Evolutionary conservation across 2,113 vertebrate species (phyloP).

Genomic region (Puffinus mauretanicus): DNA sequence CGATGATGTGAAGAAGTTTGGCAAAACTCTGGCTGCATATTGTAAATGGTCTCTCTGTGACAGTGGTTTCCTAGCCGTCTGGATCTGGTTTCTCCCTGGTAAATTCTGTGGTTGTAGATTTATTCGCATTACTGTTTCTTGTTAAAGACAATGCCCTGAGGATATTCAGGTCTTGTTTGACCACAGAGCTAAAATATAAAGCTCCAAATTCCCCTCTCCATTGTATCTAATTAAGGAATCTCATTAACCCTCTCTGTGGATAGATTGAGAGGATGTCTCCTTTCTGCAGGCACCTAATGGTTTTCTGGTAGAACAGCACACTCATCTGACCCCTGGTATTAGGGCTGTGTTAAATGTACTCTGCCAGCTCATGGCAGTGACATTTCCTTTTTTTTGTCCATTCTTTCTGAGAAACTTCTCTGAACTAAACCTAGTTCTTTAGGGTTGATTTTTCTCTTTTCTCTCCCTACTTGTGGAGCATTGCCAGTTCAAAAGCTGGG

Average conservation of each 20-base stretch:
- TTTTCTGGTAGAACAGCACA: slow-evolving; percentile 20
- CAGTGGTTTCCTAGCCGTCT: not conserved
- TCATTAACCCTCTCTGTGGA: slow-evolving; percentile 42
- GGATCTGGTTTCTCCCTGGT: not conserved
- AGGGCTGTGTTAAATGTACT: not conserved
- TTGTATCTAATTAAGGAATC: slow-evolving; percentile 40
- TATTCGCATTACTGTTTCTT: not conserved
- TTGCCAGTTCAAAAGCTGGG: not conserved
- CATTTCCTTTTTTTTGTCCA: not conserved
- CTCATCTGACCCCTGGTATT: not conserved
- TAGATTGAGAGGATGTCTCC: not conserved
- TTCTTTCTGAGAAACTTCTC: not conserved
- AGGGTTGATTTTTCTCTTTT: not conserved
- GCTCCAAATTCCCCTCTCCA: not conserved
- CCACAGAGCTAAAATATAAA: not conserved
- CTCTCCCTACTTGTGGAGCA: not conserved
- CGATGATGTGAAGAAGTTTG: not conserved
- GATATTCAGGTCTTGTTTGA: not conserved
- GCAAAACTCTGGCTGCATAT: not conserved
- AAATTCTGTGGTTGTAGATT: not conserved
- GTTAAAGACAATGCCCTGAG: slow-evolving; percentile 7
- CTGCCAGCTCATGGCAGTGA: not conserved
- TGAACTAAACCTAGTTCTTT: not conserved
- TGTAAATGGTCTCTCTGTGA: not conserved
- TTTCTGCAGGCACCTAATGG: slow-evolving; percentile 20